A percentile compares a stretch with the other conserved stretches of the same genome.
phyloP scores from a whole-genome alignment of 2,113 vertebrate genomes.

The Sialia sialis region DNA sequence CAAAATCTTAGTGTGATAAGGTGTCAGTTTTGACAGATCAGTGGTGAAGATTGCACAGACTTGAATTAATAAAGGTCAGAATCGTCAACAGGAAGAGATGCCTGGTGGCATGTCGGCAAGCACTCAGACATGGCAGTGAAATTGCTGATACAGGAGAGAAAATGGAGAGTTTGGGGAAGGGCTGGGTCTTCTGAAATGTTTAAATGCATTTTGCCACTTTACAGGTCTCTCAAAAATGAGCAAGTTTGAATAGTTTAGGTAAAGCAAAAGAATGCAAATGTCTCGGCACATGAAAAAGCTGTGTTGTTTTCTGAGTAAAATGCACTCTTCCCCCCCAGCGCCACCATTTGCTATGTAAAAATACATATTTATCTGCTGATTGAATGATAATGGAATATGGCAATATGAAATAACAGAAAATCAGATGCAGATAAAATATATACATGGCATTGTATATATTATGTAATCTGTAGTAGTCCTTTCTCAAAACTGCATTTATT shows the following conservation, averaged over 20 bases:
- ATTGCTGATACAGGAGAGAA: neutral
- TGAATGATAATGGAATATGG: neutral
- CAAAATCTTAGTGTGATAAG: conserved; percentile 71
- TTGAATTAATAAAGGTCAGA: conserved; percentile 83
- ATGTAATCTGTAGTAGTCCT: neutral
- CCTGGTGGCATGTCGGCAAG: conserved; percentile 47
- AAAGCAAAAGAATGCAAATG: neutral
- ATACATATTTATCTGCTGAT: fast-evolving
- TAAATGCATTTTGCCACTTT: neutral
- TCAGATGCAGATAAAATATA: neutral
- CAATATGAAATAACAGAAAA: neutral
- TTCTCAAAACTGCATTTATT: neutral
- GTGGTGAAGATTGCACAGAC: conserved; percentile 61
- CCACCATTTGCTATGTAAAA: neutral
- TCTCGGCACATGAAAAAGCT: neutral
- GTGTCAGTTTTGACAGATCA: conserved; percentile 73
- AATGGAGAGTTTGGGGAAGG: neutral
- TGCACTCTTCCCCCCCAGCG: fast-evolving
- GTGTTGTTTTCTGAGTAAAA: neutral
- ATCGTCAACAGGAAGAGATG: conserved; percentile 69
- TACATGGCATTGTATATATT: neutral
- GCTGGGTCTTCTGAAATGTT: neutral
- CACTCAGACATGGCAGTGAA: conserved; percentile 19
- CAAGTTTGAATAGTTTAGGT: neutral
- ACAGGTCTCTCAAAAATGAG: neutral